A percentile compares a stretch with the other conserved stretches of the same genome.
These are phyloP conservation scores for Lutjanus argentimaculatus DNA, from an alignment of 2,797 vertebrate genomes.

Conservation along the genomic window DNA sequence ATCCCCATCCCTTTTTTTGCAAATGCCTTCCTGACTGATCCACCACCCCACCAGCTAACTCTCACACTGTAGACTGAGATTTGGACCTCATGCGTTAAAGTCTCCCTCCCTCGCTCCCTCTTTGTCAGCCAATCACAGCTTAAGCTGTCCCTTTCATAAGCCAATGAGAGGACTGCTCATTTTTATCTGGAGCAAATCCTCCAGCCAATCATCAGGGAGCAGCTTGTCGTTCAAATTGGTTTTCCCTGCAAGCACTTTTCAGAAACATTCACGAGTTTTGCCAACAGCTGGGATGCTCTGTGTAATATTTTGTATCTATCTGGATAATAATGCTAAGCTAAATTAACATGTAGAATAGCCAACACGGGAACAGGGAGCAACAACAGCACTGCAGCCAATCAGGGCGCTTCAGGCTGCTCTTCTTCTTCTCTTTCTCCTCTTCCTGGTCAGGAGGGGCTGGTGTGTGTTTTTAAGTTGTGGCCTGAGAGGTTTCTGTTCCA, in stretches of 20 bases:
- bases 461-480: conserved; percentile 30
- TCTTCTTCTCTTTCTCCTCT: conserved; percentile 27
- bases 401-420: conserved; percentile 39
- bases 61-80: conserved; percentile 78
- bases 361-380: conserved; percentile 41
- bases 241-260: conserved; percentile 71
- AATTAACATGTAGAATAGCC: conserved; percentile 70
- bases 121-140: conserved; percentile 81
- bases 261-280: conserved; percentile 62
- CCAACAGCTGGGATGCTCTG: conserved; percentile 76
- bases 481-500: conserved; percentile 59
- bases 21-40: conserved; percentile 75
- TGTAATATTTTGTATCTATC: conserved; percentile 49
- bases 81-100: conserved; percentile 63
- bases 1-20: conserved; percentile 48
- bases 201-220: conserved; percentile 85
- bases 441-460: conserved; percentile 59
- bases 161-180: conserved; percentile 83
- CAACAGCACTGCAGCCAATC: conserved; percentile 55
- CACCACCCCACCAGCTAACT: conserved; percentile 74
- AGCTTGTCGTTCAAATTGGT: conserved; percentile 73
- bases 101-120: conserved; percentile 17
- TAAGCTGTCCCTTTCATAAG: conserved; percentile 81
- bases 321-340: conserved; percentile 57
- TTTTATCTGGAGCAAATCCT: conserved; percentile 78